Evolutionary conservation across 2,888 invertebrate genomes (phyloP).

Genomic region (Fragum fragum): DNA sequence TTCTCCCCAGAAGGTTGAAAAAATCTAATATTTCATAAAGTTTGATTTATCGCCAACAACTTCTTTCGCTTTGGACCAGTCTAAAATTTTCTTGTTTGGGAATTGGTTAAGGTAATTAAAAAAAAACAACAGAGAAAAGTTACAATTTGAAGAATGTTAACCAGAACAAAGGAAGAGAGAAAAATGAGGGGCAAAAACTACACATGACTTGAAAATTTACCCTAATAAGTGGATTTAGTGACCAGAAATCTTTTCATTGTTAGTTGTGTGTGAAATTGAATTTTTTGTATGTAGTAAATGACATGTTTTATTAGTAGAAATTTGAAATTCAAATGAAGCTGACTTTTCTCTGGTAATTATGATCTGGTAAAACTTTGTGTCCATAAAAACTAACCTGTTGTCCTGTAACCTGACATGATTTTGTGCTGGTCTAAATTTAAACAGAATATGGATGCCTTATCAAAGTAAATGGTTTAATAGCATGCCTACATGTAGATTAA

Average conservation of each 20-base stretch:
- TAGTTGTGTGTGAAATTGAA: conserved; percentile 68
- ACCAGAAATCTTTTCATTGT: conserved; percentile 46
- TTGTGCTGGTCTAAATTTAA: no score
- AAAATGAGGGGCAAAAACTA: neutral
- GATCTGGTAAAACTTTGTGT: conserved; percentile 46
- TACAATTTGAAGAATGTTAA: no score
- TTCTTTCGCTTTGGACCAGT: no score
- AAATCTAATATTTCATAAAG: no score
- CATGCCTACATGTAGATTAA: no score
- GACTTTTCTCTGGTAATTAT: conserved; percentile 47
- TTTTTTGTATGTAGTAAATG: conserved; percentile 58
- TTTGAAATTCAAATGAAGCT: conserved; percentile 68
- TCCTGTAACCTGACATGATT: neutral
- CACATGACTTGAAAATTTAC: neutral
- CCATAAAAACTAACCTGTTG: conserved; percentile 48
- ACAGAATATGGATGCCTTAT: no score
- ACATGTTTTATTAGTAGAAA: conserved; percentile 63
- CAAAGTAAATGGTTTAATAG: no score
- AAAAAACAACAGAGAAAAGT: no score
- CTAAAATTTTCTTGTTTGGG: no score
- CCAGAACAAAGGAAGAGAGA: neutral
- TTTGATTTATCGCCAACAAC: no score
- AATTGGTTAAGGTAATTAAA: no score
- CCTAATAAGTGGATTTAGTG: conserved; percentile 23
- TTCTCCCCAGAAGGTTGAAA: no score